These are phyloP conservation scores for Idaea biselata DNA, from an alignment of 2,888 invertebrate genomes.

Conservation along the genomic window DNA sequence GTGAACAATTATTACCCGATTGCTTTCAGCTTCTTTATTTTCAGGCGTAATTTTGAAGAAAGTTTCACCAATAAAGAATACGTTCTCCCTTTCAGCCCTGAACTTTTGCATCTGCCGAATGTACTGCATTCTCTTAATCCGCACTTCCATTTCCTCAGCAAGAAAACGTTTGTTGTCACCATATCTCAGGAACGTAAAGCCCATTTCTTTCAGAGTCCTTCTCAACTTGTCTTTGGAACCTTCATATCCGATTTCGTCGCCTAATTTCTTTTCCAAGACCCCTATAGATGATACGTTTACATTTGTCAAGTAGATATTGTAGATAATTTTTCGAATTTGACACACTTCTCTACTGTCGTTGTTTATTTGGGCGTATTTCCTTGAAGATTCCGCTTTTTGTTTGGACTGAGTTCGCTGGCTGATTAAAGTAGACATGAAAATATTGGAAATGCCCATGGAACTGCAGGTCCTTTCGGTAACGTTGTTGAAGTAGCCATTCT, in stretches of 20 bases:
- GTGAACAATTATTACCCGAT: background rate
- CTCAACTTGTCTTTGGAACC: background rate
- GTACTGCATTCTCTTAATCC: background rate
- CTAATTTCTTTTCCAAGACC: background rate
- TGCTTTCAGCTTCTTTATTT: background rate
- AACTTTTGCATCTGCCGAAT: background rate
- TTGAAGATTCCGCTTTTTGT: background rate
- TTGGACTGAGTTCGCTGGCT: background rate
- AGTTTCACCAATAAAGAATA: background rate
- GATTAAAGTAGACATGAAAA: background rate
- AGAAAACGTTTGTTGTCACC: background rate
- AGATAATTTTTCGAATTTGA: background rate
- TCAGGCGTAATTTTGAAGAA: background rate
- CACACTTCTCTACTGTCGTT: background rate
- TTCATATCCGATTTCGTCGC: background rate
- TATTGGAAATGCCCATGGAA: background rate
- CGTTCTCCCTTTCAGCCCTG: background rate
- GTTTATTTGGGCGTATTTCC: background rate
- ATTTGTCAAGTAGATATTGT: constrained; percentile 8
- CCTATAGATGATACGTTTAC: background rate
- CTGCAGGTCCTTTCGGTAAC: background rate
- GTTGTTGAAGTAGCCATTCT: background rate
- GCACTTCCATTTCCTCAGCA: background rate
- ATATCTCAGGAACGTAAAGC: background rate
- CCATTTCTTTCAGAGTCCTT: background rate